Evolutionary conservation across 1,140 invertebrate genomes (phyloP), one percentile per base, ranked within the genome.

Genomic region (Amyelois transitella): DNA sequence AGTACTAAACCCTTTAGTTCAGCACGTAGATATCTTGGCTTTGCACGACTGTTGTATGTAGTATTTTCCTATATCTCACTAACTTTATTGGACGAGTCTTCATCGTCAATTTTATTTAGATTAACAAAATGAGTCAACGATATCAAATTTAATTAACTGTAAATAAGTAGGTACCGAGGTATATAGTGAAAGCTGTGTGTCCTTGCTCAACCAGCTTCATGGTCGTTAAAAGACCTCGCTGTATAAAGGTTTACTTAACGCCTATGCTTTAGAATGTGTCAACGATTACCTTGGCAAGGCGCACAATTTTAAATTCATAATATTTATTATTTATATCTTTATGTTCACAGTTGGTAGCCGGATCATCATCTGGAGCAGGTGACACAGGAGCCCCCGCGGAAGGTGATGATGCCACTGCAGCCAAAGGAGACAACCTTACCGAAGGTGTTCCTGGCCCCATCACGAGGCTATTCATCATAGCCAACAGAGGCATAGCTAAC

Each of bases 401-500:
- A 28, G 86, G 77, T 25, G 88, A 90, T 17, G 90, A 91, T 60
- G 90, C 89, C 61, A 84, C 80, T 5, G 88, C 84, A 28, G 90
- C 87, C 53, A 90, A 89, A 59, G 91, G 91, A 14, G 91, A 93
- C 72, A 90, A 91, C 53, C 91, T 92, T 52, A 91, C 91, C 8
- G 94, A 95, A 75, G 94, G 94, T 53, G 93, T 96, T 59, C 94
- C 95, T 77, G 95, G 95, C 75, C 95, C 95, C 12, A 92, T 96
- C 62, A 96, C 95, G 44, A 91, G 95, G 75, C 90, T 96, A 6
- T 94, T 96, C 75, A 94, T 96, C 63, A 92, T 96, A 61, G 94
- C 94, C 63, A 96, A 96, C 80, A 89, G 94, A 64, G 94, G 95
- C 59, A 91, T 95, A 66, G 93, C 94, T 66, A 95, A 95, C 81